Conservation (phyloP, 2,888 invertebrate genomes). For the Theretra japonica region DNA sequence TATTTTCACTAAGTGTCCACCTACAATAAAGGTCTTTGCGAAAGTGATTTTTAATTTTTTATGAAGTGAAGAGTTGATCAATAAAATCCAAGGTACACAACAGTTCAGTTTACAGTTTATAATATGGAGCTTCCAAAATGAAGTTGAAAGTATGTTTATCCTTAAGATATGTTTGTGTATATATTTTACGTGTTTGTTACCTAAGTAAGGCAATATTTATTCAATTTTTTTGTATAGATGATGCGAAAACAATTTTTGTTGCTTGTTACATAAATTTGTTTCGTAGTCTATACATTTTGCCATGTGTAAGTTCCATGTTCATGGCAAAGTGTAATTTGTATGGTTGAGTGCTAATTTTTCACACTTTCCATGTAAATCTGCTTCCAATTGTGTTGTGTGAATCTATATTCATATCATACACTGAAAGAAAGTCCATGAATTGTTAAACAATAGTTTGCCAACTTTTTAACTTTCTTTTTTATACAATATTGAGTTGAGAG, state of each 20-base stretch:
- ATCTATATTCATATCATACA: constrained; percentile 23
- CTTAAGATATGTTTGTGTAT: no score
- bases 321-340: constrained; percentile 1
- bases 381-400: constrained; percentile 3
- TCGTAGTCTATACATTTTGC: not conserved
- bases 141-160: no score
- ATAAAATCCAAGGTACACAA: no score
- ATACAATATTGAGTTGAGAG: no score
- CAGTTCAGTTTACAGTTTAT: no score
- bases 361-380: constrained; percentile 12
- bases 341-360: constrained; percentile 3
- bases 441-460: not conserved
- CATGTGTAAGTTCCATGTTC: not conserved
- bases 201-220: not conserved
- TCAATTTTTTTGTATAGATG: not conserved
- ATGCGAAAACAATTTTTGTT: not conserved
- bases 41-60: not conserved
- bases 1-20: not conserved
- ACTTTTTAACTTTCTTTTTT: constrained; percentile 12
- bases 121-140: no score
- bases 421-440: constrained; percentile 8
- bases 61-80: no score
- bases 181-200: not conserved
- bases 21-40: not conserved
- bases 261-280: not conserved